Evolutionary conservation across 2,888 invertebrate species (phyloP).

Genomic region (Coenonympha arcania): DNA sequence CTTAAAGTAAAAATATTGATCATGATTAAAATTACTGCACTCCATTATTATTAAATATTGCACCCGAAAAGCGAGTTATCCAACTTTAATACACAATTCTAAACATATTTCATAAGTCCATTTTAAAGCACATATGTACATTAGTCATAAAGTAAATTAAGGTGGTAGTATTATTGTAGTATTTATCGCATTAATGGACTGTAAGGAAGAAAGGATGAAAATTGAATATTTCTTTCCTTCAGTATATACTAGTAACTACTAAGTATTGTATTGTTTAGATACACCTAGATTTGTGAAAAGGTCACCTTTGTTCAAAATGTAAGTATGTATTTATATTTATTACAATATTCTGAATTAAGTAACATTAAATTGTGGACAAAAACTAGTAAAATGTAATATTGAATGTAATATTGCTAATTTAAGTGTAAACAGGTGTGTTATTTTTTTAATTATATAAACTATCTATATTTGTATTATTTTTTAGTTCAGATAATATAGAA

Average conservation of each 20-base stretch:
- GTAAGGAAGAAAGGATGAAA: background rate
- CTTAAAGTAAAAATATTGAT: background rate
- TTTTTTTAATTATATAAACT: no score
- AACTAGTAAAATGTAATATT: no score
- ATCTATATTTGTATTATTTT: no score
- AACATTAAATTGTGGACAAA: no score
- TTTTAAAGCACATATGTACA: conserved; percentile 22
- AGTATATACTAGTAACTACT: background rate
- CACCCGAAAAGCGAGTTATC: conserved; percentile 10
- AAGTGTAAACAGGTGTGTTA: no score
- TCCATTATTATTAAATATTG: conserved; percentile 16
- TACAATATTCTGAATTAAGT: no score
- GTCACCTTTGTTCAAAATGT: background rate
- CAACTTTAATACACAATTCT: background rate
- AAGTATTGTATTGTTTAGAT: background rate
- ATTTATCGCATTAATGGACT: no score
- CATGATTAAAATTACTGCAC: conserved; percentile 12
- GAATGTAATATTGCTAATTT: no score
- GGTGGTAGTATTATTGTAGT: background rate
- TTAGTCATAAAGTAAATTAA: conserved; percentile 6
- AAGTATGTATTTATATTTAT: no score
- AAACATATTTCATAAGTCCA: conserved; percentile 17
- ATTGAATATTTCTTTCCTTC: background rate
- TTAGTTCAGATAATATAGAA: no score
- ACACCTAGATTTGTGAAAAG: background rate